These are phyloP conservation scores for Ahaetulla prasina DNA, from an alignment of 2,113 vertebrate species.

Conservation along the genomic window DNA sequence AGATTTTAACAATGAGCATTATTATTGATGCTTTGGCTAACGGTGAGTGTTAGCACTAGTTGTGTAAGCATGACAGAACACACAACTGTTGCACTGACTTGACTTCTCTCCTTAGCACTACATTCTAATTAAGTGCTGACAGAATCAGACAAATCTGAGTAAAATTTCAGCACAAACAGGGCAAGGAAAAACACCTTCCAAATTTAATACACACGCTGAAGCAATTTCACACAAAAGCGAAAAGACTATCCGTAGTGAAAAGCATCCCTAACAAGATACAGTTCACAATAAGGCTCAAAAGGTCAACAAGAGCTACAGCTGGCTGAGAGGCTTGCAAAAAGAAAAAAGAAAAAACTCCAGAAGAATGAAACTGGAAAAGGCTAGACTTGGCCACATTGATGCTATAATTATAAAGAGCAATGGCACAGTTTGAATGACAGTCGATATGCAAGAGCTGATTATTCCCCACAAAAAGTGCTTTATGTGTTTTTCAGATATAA, in stretches of 20 bases:
- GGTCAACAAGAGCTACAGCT: slow-evolving; percentile 42
- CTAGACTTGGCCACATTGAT: slow-evolving; percentile 50
- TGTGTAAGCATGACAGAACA: neutral
- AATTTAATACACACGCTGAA: slow-evolving; percentile 8
- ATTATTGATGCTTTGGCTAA: neutral
- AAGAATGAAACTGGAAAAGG: slow-evolving; percentile 50
- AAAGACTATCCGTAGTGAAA: slow-evolving; percentile 6
- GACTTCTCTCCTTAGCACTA: neutral
- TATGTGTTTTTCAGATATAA: neutral
- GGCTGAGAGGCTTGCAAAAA: slow-evolving; percentile 46
- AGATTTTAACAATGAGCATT: slow-evolving; percentile 26
- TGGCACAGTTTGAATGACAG: slow-evolving; percentile 44
- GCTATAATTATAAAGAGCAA: slow-evolving; percentile 54
- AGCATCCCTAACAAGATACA: slow-evolving; percentile 3
- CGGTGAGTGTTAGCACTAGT: neutral
- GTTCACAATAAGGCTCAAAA: slow-evolving; percentile 40
- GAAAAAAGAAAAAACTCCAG: neutral
- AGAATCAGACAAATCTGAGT: slow-evolving; percentile 7
- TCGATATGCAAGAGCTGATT: neutral
- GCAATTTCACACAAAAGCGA: neutral
- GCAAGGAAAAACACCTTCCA: neutral
- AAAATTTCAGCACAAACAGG: neutral
- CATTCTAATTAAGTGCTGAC: neutral
- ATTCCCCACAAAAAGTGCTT: neutral
- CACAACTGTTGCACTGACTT: accelerated